These are phyloP conservation scores for Gymnobelideus leadbeateri DNA, from an alignment of 2,113 vertebrate genomes.

Conservation along the genomic window DNA sequence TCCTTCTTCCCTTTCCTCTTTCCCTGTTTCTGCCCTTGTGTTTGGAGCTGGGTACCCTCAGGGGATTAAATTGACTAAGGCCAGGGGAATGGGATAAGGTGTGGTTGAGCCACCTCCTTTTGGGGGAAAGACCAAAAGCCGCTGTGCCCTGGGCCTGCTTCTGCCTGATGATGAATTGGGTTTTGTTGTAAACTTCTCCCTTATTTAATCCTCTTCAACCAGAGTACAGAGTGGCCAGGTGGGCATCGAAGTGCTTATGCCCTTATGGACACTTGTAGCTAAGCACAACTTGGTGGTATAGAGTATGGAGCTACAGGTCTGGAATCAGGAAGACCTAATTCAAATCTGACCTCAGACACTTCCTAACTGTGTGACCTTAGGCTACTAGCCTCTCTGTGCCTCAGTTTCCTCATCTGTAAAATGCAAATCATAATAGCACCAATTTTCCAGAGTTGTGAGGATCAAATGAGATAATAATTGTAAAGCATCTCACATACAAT, in stretches of 20 bases:
- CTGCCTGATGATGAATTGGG: not conserved
- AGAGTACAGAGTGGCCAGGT: not conserved
- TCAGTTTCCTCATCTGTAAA: too few species aligned
- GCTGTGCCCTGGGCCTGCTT: not conserved
- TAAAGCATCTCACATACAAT: not conserved
- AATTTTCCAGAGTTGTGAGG: too few species aligned
- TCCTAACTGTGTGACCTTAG: too few species aligned
- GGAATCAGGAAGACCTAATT: not conserved
- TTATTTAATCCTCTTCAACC: not conserved
- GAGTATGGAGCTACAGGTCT: not conserved
- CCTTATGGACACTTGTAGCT: not conserved
- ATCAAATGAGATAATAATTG: not conserved
- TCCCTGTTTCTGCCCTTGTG: not conserved
- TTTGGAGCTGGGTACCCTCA: not conserved
- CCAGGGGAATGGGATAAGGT: conserved; percentile 35
- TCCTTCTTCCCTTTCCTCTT: not conserved
- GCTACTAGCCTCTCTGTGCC: too few species aligned
- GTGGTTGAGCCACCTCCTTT: not conserved
- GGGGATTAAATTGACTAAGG: not conserved
- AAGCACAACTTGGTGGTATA: not conserved
- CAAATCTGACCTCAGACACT: too few species aligned
- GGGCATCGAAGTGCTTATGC: not conserved
- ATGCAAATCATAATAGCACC: too few species aligned
- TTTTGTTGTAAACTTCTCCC: not conserved
- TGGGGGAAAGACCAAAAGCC: conserved; percentile 1